Conservation (phyloP, 1,140 invertebrate genomes). For the Mactra quadrangularis region DNA sequence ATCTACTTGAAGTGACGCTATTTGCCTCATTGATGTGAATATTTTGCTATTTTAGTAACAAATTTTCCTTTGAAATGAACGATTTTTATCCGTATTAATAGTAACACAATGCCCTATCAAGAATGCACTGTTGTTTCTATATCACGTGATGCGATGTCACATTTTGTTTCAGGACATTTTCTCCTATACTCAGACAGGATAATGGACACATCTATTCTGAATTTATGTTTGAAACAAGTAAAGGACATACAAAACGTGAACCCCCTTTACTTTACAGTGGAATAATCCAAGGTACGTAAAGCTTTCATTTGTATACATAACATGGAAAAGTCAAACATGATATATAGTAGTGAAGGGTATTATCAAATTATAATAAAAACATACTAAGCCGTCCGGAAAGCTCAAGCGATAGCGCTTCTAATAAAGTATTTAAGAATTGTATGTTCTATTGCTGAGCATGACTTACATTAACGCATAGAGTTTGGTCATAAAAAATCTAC, state of each 20-base stretch:
- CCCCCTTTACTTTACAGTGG: slow-evolving; percentile 90
- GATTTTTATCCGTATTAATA: background rate
- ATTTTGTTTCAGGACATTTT: slow-evolving; percentile 79
- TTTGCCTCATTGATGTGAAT: background rate
- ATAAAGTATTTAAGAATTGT: background rate
- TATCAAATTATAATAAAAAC: no score
- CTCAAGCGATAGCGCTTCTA: background rate
- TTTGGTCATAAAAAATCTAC: no score
- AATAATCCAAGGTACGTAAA: slow-evolving; percentile 88
- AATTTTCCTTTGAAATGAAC: background rate
- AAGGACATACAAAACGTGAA: slow-evolving; percentile 90
- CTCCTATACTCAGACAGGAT: slow-evolving; percentile 89
- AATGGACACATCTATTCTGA: slow-evolving; percentile 90
- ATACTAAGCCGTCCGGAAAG: background rate
- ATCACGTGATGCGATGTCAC: background rate
- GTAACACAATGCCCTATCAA: background rate
- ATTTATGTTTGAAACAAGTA: slow-evolving; percentile 89
- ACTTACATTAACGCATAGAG: slow-evolving; percentile 56
- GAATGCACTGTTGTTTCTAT: background rate
- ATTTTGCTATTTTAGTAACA: background rate
- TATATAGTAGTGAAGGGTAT: no score
- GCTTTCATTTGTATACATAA: background rate
- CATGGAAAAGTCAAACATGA: background rate
- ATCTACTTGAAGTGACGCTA: background rate
- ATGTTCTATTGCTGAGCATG: background rate